phyloP scores from a whole-genome alignment of 2,888 invertebrate genomes.

The Neuroscelio doddi region DNA sequence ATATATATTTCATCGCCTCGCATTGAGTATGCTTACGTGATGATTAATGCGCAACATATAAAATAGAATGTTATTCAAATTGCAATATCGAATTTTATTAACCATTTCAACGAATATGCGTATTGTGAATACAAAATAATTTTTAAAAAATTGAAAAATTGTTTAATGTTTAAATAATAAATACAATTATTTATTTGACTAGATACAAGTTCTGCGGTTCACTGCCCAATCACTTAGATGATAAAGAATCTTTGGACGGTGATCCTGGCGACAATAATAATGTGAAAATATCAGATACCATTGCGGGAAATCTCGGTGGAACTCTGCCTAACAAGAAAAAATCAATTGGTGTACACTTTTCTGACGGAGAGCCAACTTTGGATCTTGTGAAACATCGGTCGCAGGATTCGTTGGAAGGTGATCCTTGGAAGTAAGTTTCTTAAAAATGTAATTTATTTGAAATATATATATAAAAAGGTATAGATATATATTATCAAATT shows the following conservation, averaged over 20 bases:
- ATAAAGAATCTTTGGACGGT: conserved; percentile 74
- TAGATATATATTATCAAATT: no score
- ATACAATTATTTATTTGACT: not conserved
- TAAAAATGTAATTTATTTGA: conserved; percentile 12
- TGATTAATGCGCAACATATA: not conserved
- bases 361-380: conserved; percentile 58
- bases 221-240: conserved; percentile 81
- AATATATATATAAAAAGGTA: no score
- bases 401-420: conserved; percentile 67
- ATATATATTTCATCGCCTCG: not conserved
- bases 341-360: conserved; percentile 62
- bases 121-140: no score
- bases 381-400: conserved; percentile 67
- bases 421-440: conserved; percentile 67
- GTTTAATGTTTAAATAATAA: not conserved
- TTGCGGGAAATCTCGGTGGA: conserved; percentile 65
- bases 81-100: no score
- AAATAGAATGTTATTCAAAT: no score
- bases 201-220: conserved; percentile 76
- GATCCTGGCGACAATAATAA: conserved; percentile 75
- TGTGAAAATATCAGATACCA: conserved; percentile 65
- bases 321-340: conserved; percentile 69
- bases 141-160: no score
- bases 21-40: not conserved
- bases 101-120: no score